Evolutionary conservation across 53 echinoderm and acorn worm species (phyloP).

Genomic region (Patiria pectinifera): DNA sequence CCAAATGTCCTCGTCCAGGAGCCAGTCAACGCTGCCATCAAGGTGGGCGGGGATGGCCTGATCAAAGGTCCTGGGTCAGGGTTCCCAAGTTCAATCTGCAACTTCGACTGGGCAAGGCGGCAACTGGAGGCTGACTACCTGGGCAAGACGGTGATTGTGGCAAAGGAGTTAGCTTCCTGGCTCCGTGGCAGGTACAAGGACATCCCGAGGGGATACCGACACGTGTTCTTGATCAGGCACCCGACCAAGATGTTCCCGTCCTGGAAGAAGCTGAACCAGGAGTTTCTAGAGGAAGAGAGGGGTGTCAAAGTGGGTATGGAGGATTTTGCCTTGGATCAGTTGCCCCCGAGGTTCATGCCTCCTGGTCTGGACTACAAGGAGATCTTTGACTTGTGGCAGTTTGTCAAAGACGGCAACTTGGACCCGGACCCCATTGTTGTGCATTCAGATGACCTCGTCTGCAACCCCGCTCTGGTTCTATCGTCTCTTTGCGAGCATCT

Average conservation of each 20-base stretch:
- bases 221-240: slow-evolving; percentile 59
- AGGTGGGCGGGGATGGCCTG: background rate
- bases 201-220: slow-evolving; percentile 59
- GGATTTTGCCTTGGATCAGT: slow-evolving; percentile 21
- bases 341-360: slow-evolving; percentile 7
- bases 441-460: slow-evolving; percentile 46
- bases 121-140: slow-evolving; percentile 58
- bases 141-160: slow-evolving; percentile 48
- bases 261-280: slow-evolving; percentile 16
- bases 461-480: slow-evolving; percentile 21
- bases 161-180: slow-evolving; percentile 41
- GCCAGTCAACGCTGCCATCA: background rate
- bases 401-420: slow-evolving; percentile 18
- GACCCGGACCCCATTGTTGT: slow-evolving; percentile 52
- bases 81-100: slow-evolving; percentile 24
- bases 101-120: slow-evolving; percentile 30
- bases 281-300: slow-evolving; percentile 2
- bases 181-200: slow-evolving; percentile 15
- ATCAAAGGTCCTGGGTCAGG: slow-evolving; percentile 14
- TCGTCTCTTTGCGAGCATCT: slow-evolving; percentile 24
- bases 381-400: slow-evolving; percentile 23
- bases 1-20: background rate
- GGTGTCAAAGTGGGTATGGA: background rate
- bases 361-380: slow-evolving; percentile 25
- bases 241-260: slow-evolving; percentile 59